phyloP scores from a whole-genome alignment of 2,888 invertebrate species.

The Flexamia atlantica region DNA sequence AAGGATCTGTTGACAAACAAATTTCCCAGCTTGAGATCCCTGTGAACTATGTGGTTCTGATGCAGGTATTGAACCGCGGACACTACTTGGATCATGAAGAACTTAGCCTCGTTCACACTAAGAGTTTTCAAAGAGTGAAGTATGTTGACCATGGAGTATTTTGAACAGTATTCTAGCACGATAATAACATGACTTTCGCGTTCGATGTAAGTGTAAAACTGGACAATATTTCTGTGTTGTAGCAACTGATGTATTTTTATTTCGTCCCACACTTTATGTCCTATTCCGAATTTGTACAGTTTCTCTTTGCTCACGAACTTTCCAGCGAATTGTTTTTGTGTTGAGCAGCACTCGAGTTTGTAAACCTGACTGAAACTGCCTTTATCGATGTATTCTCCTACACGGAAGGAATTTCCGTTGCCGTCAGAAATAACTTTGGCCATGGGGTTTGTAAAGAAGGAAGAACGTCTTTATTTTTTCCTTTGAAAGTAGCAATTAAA shows the following conservation, averaged over 20 bases:
- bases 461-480: no score
- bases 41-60: slow-evolving; percentile 55
- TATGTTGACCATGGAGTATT: slow-evolving; percentile 59
- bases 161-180: slow-evolving; percentile 57
- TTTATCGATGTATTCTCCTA: slow-evolving; percentile 58
- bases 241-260: slow-evolving; percentile 56
- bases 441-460: neutral
- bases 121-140: slow-evolving; percentile 53
- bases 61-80: slow-evolving; percentile 61
- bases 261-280: slow-evolving; percentile 56
- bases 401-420: neutral
- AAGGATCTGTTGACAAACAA: slow-evolving; percentile 57
- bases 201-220: slow-evolving; percentile 52
- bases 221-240: slow-evolving; percentile 61
- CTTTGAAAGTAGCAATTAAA: no score
- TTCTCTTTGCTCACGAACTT: slow-evolving; percentile 60
- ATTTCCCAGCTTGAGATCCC: slow-evolving; percentile 63
- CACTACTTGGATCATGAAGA: slow-evolving; percentile 62
- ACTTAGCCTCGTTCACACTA: slow-evolving; percentile 58
- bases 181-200: slow-evolving; percentile 52
- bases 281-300: slow-evolving; percentile 33
- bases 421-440: slow-evolving; percentile 25
- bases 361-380: slow-evolving; percentile 62
- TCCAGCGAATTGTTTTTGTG: slow-evolving; percentile 48
- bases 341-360: slow-evolving; percentile 26